Evolutionary conservation across 2,888 invertebrate genomes (phyloP).

Genomic region (Drosophila kanekoi): DNA sequence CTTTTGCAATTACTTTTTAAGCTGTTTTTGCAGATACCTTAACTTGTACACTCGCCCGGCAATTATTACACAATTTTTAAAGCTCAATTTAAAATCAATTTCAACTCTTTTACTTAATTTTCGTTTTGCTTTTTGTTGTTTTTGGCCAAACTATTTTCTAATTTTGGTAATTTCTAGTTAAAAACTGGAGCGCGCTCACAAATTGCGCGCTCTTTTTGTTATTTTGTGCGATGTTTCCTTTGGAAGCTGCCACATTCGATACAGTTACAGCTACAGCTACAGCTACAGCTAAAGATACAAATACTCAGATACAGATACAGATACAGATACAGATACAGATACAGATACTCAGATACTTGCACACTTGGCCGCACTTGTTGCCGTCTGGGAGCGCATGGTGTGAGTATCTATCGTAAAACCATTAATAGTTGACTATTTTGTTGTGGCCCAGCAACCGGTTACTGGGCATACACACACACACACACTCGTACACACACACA

Average conservation of each 20-base stretch:
- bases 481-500: conserved; percentile 8
- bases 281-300: conserved; percentile 8
- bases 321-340: conserved; percentile 16
- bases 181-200: conserved; percentile 63
- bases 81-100: conserved; percentile 68
- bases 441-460: conserved; percentile 73
- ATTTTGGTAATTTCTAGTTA: conserved; percentile 58
- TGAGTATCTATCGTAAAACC: conserved; percentile 70
- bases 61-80: conserved; percentile 53
- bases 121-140: conserved; percentile 7
- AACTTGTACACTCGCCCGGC: conserved; percentile 9
- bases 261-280: conserved; percentile 12
- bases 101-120: conserved; percentile 53
- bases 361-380: conserved; percentile 63
- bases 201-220: conserved; percentile 36
- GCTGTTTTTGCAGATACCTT: not conserved
- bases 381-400: conserved; percentile 44
- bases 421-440: conserved; percentile 77
- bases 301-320: conserved; percentile 19
- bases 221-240: conserved; percentile 21
- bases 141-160: conserved; percentile 56
- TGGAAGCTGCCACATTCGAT: conserved; percentile 68
- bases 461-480: conserved; percentile 42
- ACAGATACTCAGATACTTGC: conserved; percentile 22
- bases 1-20: not conserved